Conservation (phyloP, 2,113 vertebrate genomes). For the Puma concolor region DNA sequence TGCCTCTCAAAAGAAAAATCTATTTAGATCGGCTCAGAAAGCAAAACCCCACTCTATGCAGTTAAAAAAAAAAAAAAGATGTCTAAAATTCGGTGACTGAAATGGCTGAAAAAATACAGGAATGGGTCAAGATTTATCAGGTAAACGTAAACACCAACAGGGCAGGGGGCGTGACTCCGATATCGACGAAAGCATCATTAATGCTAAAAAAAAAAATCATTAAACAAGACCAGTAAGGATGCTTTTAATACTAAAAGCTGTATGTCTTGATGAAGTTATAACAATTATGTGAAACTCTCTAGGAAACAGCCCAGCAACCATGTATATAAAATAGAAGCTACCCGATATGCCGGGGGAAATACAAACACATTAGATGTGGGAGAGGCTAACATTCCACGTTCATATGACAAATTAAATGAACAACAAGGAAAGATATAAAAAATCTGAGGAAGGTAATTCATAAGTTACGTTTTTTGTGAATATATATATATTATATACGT, state of each 20-base stretch:
- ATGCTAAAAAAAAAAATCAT: neutral
- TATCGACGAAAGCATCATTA: no score
- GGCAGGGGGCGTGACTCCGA: neutral
- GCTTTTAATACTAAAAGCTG: neutral
- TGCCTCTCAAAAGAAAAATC: neutral
- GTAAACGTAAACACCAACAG: neutral
- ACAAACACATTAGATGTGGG: neutral
- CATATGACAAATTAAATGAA: rapidly evolving
- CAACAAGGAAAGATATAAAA: neutral
- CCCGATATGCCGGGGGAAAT: neutral
- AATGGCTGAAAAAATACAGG: neutral
- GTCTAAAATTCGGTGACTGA: neutral
- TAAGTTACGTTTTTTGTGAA: neutral
- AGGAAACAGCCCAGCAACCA: neutral
- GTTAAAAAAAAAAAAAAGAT: neutral
- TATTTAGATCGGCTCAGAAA: rapidly evolving
- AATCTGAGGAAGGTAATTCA: neutral
- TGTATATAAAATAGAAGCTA: neutral
- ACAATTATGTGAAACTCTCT: no score
- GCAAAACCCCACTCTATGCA: neutral
- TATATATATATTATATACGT: no score
- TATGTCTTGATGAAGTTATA: no score
- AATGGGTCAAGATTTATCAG: neutral
- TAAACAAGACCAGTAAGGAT: neutral
- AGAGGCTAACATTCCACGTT: neutral